phyloP scores from a whole-genome alignment of 2,888 invertebrate species.

The Lochmaea crataegi region DNA sequence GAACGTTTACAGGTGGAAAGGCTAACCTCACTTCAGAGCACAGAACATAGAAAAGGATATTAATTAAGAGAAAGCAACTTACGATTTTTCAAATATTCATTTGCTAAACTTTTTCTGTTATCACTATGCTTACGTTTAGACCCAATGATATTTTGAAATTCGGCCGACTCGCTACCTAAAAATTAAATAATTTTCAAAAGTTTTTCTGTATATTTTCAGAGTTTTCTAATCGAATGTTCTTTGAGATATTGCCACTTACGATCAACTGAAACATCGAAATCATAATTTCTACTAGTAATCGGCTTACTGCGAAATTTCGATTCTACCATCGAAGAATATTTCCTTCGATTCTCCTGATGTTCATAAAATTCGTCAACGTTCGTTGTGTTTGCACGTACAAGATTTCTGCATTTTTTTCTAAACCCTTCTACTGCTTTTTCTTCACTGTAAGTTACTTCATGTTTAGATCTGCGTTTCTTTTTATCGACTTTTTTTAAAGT shows the following conservation, averaged over 20 bases:
- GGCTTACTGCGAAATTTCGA: too few species aligned
- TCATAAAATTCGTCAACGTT: neutral
- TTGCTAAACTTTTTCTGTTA: neutral
- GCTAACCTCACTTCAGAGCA: too few species aligned
- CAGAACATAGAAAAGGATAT: too few species aligned
- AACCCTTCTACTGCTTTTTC: too few species aligned
- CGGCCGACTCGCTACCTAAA: neutral
- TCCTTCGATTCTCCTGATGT: neutral
- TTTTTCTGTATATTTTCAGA: neutral
- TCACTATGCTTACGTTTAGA: neutral
- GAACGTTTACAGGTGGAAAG: too few species aligned
- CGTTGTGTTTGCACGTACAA: too few species aligned
- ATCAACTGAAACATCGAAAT: neutral
- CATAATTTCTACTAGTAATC: neutral
- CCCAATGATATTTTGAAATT: neutral
- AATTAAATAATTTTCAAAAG: neutral
- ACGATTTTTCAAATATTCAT: neutral
- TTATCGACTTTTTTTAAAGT: too few species aligned
- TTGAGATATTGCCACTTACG: neutral
- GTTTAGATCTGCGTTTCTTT: too few species aligned
- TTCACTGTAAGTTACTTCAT: too few species aligned
- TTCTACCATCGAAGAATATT: too few species aligned
- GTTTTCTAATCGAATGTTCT: neutral
- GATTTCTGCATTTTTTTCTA: too few species aligned
- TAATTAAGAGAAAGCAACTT: neutral